These are phyloP conservation scores for Tokudaia muenninki DNA, from an alignment of 2,797 vertebrate genomes.

Conservation along the genomic window DNA sequence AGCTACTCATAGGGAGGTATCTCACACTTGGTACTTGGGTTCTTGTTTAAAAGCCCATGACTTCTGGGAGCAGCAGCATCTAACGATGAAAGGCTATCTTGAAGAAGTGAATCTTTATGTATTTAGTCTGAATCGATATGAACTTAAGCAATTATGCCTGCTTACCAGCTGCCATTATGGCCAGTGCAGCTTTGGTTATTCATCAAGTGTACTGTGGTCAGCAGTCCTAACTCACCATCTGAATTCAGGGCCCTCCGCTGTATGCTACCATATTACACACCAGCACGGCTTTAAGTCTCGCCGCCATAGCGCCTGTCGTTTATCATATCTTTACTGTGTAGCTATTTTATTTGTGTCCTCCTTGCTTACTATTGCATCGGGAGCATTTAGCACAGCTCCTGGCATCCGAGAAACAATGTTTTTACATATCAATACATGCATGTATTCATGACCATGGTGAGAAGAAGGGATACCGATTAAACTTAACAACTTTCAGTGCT, in stretches of 20 bases:
- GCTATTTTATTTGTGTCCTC: not conserved
- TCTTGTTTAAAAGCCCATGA: not conserved
- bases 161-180: not conserved
- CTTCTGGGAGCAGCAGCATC: not conserved
- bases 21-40: not conserved
- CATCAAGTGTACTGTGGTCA: not conserved
- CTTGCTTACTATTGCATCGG: not conserved
- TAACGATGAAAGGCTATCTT: not conserved
- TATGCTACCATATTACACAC: fast-evolving
- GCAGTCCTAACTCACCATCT: not conserved
- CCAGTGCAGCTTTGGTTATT: not conserved
- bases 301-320: not conserved
- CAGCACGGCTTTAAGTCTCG: not conserved
- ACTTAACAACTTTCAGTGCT: not conserved
- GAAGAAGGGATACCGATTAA: not conserved
- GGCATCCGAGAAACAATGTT: not conserved
- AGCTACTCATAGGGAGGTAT: not conserved
- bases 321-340: not conserved
- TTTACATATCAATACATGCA: not conserved
- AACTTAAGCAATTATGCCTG: not conserved
- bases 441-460: not conserved
- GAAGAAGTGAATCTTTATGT: not conserved
- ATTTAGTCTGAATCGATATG: not conserved
- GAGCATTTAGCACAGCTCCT: not conserved
- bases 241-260: not conserved